Evolutionary conservation across 2,113 vertebrate genomes (phyloP).

Genomic region (Notarius quadriscutis): DNA sequence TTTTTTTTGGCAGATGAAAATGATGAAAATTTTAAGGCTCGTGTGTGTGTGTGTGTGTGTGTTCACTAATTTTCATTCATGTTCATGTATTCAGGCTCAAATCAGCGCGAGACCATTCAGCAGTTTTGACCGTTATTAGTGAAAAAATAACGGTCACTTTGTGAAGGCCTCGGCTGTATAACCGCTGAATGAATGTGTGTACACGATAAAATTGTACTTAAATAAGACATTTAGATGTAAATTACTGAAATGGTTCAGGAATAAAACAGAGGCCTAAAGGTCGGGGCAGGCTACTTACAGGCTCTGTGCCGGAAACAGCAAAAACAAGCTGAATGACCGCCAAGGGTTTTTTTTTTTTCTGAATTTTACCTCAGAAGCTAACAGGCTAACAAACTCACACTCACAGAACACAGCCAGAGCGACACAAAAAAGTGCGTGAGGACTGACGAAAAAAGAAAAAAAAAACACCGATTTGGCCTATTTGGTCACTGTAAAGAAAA

Average conservation of each 20-base stretch:
- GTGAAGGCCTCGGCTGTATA: neutral
- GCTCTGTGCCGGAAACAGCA: neutral
- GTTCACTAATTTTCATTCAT: neutral
- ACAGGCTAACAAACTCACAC: neutral
- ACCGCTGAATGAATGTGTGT: neutral
- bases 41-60: too few species aligned
- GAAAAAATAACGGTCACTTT: neutral
- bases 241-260: neutral
- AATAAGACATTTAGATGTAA: neutral
- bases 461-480: neutral
- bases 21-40: neutral
- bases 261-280: neutral
- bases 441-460: neutral
- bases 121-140: neutral
- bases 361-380: slow-evolving; percentile 3
- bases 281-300: neutral
- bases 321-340: neutral
- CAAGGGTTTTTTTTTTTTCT: neutral
- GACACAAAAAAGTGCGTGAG: neutral
- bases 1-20: neutral
- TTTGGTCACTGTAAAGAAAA: neutral
- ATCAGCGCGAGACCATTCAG: neutral
- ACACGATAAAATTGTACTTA: neutral
- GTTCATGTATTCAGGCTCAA: neutral
- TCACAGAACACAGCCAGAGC: neutral